A percentile compares a stretch with the other conserved stretches of the same genome.
Conservation (phyloP, 1,140 invertebrate species). For the Drosophila punjabiensis region DNA sequence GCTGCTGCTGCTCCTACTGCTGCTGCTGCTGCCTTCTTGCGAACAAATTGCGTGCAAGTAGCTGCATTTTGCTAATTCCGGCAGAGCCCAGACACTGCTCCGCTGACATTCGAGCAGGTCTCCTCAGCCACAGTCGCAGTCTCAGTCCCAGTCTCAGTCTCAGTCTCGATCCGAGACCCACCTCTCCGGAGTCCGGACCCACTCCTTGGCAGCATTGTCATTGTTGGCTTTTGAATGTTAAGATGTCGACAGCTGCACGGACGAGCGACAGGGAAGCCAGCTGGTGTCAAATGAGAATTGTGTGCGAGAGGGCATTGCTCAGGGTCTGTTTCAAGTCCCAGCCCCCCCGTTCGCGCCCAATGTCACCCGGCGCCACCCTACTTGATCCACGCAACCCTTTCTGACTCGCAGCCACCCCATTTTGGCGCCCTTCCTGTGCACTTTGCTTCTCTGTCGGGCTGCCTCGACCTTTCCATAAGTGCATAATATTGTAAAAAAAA, state of each 20-base stretch:
- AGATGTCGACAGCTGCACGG: constrained; percentile 76
- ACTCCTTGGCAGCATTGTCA: constrained; percentile 57
- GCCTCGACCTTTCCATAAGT: constrained; percentile 60
- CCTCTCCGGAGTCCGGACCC: constrained; percentile 2
- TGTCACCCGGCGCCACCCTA: constrained; percentile 19
- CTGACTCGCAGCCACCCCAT: constrained; percentile 16
- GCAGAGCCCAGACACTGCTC: constrained; percentile 44
- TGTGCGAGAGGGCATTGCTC: constrained; percentile 63
- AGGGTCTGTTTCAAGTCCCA: constrained; percentile 23
- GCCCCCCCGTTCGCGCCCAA: background rate
- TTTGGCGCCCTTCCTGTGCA: constrained; percentile 14
- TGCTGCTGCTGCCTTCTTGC: constrained; percentile 18
- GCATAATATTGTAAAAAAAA: constrained; percentile 68
- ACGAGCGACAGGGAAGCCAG: constrained; percentile 52
- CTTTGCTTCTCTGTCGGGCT: constrained; percentile 7
- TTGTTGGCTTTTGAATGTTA: constrained; percentile 80
- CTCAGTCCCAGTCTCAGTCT: background rate
- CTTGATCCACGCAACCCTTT: constrained; percentile 42
- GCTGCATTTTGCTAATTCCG: constrained; percentile 79
- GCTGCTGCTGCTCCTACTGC: background rate
- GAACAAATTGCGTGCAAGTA: constrained; percentile 73
- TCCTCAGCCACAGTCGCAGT: constrained; percentile 14
- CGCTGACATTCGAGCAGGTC: constrained; percentile 66
- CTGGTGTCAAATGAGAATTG: constrained; percentile 73
- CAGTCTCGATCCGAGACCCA: constrained; percentile 7